Evolutionary conservation across 2,797 vertebrate genomes (phyloP).

Genomic region (Thunnus albacares): DNA sequence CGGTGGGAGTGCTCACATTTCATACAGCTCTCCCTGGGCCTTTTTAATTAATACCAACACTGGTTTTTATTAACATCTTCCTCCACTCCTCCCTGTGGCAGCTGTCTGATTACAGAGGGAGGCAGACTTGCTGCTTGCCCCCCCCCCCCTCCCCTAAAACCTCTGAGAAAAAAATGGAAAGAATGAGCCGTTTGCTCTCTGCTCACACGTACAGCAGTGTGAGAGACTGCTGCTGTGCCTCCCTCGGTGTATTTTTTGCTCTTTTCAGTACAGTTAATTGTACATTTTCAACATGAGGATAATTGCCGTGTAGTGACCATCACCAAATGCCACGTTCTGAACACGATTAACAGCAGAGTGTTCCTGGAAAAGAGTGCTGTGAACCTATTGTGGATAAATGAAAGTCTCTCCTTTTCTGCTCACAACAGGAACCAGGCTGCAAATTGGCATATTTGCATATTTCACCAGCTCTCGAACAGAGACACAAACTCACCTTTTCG

Average conservation of each 20-base stretch:
- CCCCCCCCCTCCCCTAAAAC: not conserved
- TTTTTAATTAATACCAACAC: slow-evolving; percentile 56
- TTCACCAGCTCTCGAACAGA: not conserved
- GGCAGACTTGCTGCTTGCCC: not conserved
- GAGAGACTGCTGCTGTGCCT: not conserved
- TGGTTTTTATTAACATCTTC: slow-evolving; percentile 50
- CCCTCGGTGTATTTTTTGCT: not conserved
- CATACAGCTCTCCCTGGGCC: slow-evolving; percentile 31
- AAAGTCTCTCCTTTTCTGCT: not conserved
- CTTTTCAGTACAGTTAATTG: not conserved
- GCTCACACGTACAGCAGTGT: too few relatives aligned
- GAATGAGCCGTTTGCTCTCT: not conserved
- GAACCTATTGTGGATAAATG: not conserved
- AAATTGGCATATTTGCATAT: slow-evolving; percentile 6
- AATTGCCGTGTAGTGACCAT: not conserved
- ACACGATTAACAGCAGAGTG: not conserved
- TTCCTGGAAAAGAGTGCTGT: slow-evolving; percentile 1
- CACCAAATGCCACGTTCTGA: slow-evolving; percentile 7
- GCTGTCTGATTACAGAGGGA: slow-evolving; percentile 41
- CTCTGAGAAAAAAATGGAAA: not conserved
- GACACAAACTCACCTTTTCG: not conserved
- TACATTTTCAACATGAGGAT: not conserved
- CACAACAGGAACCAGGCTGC: not conserved
- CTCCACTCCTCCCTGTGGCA: slow-evolving; percentile 37
- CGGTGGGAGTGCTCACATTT: slow-evolving; percentile 12